phyloP scores from a whole-genome alignment of 1,140 invertebrate species.

The Nephotettix cincticeps region DNA sequence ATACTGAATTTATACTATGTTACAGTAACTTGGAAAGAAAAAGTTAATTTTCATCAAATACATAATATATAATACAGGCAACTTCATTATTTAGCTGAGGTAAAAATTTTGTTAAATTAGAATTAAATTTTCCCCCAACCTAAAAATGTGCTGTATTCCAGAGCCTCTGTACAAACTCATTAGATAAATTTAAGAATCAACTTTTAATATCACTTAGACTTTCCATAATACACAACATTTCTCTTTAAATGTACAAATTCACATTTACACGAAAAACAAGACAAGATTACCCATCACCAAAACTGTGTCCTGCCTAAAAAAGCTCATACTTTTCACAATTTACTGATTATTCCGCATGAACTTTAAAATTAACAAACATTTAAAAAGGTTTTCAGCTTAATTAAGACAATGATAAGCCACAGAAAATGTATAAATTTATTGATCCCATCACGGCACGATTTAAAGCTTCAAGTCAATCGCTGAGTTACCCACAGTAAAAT shows the following conservation, averaged over 20 bases:
- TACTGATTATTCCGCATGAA: background rate
- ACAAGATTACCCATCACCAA: background rate
- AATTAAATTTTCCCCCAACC: background rate
- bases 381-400: constrained; percentile 1
- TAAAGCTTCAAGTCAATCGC: background rate
- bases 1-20: constrained; percentile 15
- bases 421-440: background rate
- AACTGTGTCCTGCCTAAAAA: background rate
- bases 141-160: background rate
- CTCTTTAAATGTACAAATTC: background rate
- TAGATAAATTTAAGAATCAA: background rate
- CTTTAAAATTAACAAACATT: background rate
- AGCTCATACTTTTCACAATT: background rate
- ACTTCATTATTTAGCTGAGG: background rate
- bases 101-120: constrained; percentile 1
- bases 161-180: constrained; percentile 6
- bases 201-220: background rate
- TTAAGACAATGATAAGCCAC: background rate
- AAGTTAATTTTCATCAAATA: no score
- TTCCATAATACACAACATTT: background rate
- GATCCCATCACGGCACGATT: background rate
- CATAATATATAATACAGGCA: no score
- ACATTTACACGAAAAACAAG: background rate
- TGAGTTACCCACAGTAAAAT: background rate
- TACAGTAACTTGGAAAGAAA: background rate